These are phyloP conservation scores for Virgularia gustaviana DNA, from an alignment of 92 coral and sea anemone genomes.

Conservation along the genomic window DNA sequence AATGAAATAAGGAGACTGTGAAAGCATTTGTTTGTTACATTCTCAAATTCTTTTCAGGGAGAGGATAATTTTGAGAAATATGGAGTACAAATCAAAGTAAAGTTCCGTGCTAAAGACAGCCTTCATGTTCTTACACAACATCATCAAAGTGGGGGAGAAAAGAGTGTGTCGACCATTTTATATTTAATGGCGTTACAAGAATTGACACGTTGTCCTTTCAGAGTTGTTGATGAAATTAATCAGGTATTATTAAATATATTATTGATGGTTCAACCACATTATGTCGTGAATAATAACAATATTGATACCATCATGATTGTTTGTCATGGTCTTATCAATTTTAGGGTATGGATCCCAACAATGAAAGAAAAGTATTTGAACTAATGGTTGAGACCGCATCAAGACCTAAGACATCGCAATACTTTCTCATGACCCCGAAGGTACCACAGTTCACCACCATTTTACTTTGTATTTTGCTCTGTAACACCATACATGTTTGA, in stretches of 20 bases:
- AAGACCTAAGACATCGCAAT: slow-evolving; percentile 85
- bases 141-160: slow-evolving; percentile 98
- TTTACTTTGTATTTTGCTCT: not conserved
- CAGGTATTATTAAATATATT: slow-evolving; percentile 57
- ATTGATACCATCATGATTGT: not conserved
- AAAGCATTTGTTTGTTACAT: no score
- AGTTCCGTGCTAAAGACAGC: slow-evolving; percentile 91
- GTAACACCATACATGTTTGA: not conserved
- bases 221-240: slow-evolving; percentile 97
- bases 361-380: slow-evolving; percentile 95
- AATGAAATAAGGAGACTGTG: no score
- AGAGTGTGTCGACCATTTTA: slow-evolving; percentile 91
- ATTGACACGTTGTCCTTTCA: slow-evolving; percentile 84
- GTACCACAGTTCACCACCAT: slow-evolving; percentile 36
- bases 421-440: slow-evolving; percentile 95
- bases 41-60: slow-evolving; percentile 53
- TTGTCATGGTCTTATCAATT: no score
- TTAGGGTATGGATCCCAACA: slow-evolving; percentile 99
- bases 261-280: not conserved
- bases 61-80: slow-evolving; percentile 88
- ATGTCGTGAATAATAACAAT: not conserved
- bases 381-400: slow-evolving; percentile 91
- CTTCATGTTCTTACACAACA: slow-evolving; percentile 89
- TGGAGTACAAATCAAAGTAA: slow-evolving; percentile 93
- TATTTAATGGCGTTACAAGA: slow-evolving; percentile 94